phyloP scores from a whole-genome alignment of 1,140 invertebrate species.

The Thalassaphorura encarpata region DNA sequence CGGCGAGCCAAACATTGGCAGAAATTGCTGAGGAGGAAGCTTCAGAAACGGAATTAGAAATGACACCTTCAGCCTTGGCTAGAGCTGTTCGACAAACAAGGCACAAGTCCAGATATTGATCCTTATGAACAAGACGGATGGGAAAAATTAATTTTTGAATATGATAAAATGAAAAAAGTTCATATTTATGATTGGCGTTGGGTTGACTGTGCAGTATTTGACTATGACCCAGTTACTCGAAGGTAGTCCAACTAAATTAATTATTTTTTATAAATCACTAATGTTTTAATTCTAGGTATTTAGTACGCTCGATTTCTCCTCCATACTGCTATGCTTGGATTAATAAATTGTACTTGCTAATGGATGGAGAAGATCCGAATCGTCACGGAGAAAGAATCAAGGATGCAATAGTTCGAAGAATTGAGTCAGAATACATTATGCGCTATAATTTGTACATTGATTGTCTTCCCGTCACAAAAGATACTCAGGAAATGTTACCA shows the following conservation, averaged over 20 bases:
- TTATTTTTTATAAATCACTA: background rate
- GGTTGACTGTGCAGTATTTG: constrained; percentile 25
- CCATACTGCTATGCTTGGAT: constrained; percentile 22
- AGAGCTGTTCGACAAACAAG: too few species aligned
- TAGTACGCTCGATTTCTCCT: constrained; percentile 17
- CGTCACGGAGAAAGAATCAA: constrained; percentile 16
- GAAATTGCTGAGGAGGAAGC: constrained; percentile 4
- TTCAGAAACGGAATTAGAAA: background rate
- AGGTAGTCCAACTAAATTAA: background rate
- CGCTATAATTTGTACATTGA: constrained; percentile 27
- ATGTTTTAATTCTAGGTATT: constrained; percentile 8
- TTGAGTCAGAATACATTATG: constrained; percentile 17
- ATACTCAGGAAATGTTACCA: too few species aligned
- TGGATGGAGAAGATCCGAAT: constrained; percentile 26
- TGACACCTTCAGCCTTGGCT: background rate
- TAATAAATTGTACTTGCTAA: constrained; percentile 17
- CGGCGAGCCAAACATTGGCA: background rate
- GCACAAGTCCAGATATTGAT: constrained; percentile 24
- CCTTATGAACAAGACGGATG: constrained; percentile 20
- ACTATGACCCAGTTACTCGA: constrained; percentile 6
- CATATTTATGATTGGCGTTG: constrained; percentile 27
- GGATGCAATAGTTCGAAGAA: constrained; percentile 18
- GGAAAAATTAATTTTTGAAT: constrained; percentile 24
- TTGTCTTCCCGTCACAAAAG: constrained; percentile 11
- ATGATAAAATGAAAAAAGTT: constrained; percentile 26